Evolutionary conservation across 2,888 invertebrate species (phyloP).

Genomic region (Gymnoscelis rufifasciata): DNA sequence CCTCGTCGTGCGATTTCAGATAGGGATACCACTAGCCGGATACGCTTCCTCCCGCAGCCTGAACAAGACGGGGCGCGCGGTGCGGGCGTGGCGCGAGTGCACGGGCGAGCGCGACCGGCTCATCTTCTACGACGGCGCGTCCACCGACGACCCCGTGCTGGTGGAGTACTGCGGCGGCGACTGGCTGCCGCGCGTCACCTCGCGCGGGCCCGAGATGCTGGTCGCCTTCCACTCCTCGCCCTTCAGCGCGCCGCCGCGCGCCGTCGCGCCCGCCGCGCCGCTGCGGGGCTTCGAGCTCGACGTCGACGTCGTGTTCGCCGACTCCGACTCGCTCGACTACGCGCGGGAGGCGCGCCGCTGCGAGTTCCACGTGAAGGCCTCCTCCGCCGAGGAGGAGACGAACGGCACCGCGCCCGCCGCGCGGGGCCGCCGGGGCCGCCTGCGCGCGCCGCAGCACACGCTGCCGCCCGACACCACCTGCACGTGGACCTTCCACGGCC

Average conservation of each 20-base stretch:
- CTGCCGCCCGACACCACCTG: slow-evolving; percentile 92
- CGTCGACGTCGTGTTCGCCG: slow-evolving; percentile 92
- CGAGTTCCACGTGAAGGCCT: slow-evolving; percentile 88
- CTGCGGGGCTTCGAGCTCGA: slow-evolving; percentile 89
- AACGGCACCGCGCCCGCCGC: slow-evolving; percentile 59
- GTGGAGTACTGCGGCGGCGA: slow-evolving; percentile 94
- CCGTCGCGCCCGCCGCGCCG: slow-evolving; percentile 80
- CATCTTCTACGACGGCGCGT: slow-evolving; percentile 91
- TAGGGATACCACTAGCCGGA: too few species aligned
- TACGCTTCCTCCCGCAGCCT: slow-evolving; percentile 48
- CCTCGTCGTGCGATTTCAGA: too few species aligned
- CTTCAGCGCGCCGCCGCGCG: slow-evolving; percentile 87
- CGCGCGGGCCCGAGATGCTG: slow-evolving; percentile 88
- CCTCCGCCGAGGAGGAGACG: slow-evolving; percentile 80
- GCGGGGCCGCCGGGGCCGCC: slow-evolving; percentile 83
- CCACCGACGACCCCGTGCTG: slow-evolving; percentile 89
- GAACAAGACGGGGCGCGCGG: slow-evolving; percentile 84
- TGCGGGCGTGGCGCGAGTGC: slow-evolving; percentile 91
- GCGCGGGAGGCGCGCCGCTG: slow-evolving; percentile 82
- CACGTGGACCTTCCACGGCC: slow-evolving; percentile 90
- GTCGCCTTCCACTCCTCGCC: slow-evolving; percentile 93
- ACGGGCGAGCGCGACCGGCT: slow-evolving; percentile 89
- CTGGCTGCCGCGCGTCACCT: slow-evolving; percentile 86
- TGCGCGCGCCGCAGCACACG: slow-evolving; percentile 90
- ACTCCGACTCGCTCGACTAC: slow-evolving; percentile 92